Base-by-base conservation (phyloP, 2,888 invertebrate genomes). In the Anoplius nigerrimus region DNA sequence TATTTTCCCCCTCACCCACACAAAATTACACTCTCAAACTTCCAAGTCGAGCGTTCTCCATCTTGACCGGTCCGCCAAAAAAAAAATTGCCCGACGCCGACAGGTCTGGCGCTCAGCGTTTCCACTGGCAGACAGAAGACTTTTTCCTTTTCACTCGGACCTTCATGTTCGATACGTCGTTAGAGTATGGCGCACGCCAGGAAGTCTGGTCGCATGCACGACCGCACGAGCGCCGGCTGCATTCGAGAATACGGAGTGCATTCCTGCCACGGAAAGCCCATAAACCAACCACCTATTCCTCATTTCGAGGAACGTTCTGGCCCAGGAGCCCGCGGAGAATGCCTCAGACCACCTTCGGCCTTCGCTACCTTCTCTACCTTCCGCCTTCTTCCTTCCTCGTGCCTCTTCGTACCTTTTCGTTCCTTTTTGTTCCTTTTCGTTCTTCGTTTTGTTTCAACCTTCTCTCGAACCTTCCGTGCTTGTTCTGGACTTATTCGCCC, bases 221-320 rank as follows among this genome's bases (percentile, higher is more conserved):
- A 34, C 34, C 34, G 34, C 34, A 34, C 34, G 34, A 3, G 34
- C 34, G 34, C 34, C 34, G 34, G 34, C 34, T 46, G 60, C 67
- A 45, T 46, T 46, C 60, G 71, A 57, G 67, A 62, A 68, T 69
- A 62, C 63, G 67, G 66, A 67, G 64, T 59, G 75, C 73, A 80
- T 81, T 82, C 80, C 64, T 63, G 75, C 75, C 75, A 81, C 80
- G 80, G 60, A 72, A 62, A 58, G 61, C 62, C 74, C 74, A 80
- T 82, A 81, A 82, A 81, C 72, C 74, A 80, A 69, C 68, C 74
- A 62, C 48, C 71, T 76, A 66, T 69, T 73, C 67, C 63, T 69
- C 72, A 66, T 75, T 73, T 66, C 70, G 66, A 66, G 59, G 54
- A 65, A 70, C 72, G 57, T 69, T 72, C 70, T 51, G 24, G 52